Evolutionary conservation across 2,797 vertebrate species (phyloP).

Genomic region (Rhinella marina): DNA sequence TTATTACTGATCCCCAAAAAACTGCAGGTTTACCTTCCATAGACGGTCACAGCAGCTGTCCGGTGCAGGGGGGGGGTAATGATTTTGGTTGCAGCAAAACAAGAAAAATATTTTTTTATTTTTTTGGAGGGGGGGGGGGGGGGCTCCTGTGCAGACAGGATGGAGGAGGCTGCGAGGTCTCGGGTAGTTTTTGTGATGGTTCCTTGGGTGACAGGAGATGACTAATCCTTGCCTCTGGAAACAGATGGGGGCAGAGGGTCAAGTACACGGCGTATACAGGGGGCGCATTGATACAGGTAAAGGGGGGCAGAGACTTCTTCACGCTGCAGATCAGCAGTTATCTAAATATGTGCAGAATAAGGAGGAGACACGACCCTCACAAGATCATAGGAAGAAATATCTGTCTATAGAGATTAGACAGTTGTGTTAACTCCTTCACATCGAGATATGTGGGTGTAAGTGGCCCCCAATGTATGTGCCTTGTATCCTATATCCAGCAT

Average conservation of each 20-base stretch:
- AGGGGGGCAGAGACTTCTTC: not conserved
- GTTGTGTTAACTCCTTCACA: not conserved
- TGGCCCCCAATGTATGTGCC: not conserved
- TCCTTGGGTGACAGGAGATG: not conserved
- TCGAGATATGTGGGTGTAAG: not conserved
- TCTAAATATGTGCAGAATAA: not conserved
- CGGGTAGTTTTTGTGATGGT: not conserved
- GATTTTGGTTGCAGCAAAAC: not conserved
- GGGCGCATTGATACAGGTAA: not conserved
- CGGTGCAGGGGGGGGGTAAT: not conserved
- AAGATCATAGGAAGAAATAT: not conserved
- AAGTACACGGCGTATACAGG: not conserved
- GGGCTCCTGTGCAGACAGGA: not conserved
- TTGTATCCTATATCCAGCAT: not conserved
- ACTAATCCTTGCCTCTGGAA: no score
- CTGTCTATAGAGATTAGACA: not conserved
- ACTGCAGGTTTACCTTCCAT: not conserved
- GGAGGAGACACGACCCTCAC: not conserved
- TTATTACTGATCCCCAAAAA: not conserved
- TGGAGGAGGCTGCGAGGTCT: not conserved
- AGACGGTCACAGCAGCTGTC: not conserved
- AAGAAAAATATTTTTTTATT: no score
- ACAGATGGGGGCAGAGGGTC: not conserved
- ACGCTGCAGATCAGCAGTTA: not conserved
- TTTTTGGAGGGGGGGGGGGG: not conserved